These are phyloP conservation scores for Antheraea assamensis DNA, from an alignment of 2,888 invertebrate species.

Conservation along the genomic window DNA sequence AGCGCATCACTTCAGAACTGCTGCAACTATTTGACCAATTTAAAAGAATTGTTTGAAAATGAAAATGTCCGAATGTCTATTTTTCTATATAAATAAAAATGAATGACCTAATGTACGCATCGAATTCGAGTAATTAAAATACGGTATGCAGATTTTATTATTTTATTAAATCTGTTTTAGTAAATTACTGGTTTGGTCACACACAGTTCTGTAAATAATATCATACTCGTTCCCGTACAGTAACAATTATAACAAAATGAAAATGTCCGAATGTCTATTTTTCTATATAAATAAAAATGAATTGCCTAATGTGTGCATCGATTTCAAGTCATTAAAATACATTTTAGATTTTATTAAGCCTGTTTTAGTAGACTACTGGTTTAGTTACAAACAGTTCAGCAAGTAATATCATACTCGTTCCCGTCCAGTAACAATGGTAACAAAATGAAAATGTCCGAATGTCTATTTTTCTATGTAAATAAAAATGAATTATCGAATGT, in stretches of 20 bases:
- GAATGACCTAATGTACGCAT: no score
- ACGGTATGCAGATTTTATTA: not conserved
- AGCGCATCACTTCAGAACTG: no score
- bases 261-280: not conserved
- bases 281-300: no score
- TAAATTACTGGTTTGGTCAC: not conserved
- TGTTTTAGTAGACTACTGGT: not conserved
- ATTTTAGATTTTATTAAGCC: not conserved
- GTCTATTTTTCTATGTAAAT: no score
- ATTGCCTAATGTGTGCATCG: constrained; percentile 19
- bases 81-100: no score
- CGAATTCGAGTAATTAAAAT: constrained; percentile 15
- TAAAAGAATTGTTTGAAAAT: no score
- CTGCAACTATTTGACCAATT: no score
- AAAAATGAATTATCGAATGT: no score
- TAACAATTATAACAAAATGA: not conserved
- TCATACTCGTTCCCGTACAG: no score
- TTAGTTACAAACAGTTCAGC: not conserved
- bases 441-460: not conserved
- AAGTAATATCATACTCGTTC: not conserved
- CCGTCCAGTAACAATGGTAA: not conserved
- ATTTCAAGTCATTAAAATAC: constrained; percentile 13
- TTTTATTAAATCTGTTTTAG: not conserved
- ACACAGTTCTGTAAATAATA: no score
- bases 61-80: no score